Base-by-base conservation (phyloP, 2,113 vertebrate species). In the Gambusia holbrooki region DNA sequence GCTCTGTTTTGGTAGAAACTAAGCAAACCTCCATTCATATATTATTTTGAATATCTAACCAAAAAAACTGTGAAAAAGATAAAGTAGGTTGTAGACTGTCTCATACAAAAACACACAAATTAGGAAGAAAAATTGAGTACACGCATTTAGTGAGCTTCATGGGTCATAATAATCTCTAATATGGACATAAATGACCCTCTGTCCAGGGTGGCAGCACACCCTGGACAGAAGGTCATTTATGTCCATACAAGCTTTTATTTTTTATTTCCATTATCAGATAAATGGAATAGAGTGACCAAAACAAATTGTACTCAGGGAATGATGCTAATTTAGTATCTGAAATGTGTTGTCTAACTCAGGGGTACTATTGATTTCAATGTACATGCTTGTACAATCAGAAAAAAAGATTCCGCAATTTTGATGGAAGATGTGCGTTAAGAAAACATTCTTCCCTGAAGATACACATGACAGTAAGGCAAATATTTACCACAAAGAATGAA, bases 1-100 rank as follows among this genome's bases (percentile, higher is more conserved):
- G 4, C 54, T 67, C n/a, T 33, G 77, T 3, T 10, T 54, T 66
- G 70, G 62, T 61, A 66, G 68, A 58, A 72, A 71, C 5, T 64
- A 58, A 80, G 74, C n/a, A 33, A 13, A 29, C 6, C 14, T 15
- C 6, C 0, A 70, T 40, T 28, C 48, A 33, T 13, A n/a, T 13
- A n/a, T 22, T 22, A 13, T 65, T 14, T 13, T 17, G 11, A 58
- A 42, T 60, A 32, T 22, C 1, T 73, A 35, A 63, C 28, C 29
- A 11, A 14, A 42, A 42, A 63, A 13, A 61, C 27, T 28, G 45
- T 33, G 45, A 69, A 48, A 30, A 48, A 73, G 42, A 51, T 14
- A 63, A 29, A 62, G 29, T 62, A 22, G 8, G n/a, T 27, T 15
- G 22, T 58, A 15, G 2, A 37, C 17, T 33, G 19, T 32, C 17